Conservation (phyloP, 2,113 vertebrate species). For the Hippocampus guttulatus region DNA sequence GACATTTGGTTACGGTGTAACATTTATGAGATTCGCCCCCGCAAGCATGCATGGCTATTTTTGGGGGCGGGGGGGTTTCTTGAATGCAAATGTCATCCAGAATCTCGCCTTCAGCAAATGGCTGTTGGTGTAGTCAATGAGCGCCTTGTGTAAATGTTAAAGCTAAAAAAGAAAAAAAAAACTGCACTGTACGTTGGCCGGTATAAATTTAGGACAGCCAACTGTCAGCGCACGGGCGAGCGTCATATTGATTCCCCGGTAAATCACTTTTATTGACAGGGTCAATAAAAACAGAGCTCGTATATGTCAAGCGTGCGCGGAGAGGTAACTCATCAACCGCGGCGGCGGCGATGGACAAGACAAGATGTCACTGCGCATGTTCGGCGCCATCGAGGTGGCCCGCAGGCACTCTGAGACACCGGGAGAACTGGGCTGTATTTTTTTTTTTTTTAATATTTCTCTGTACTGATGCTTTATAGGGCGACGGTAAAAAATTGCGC, state of each 20-base stretch:
- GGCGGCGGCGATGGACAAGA: slow-evolving; percentile 1
- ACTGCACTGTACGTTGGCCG: neutral
- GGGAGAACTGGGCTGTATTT: neutral
- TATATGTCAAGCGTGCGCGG: neutral
- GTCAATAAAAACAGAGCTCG: slow-evolving; percentile 10
- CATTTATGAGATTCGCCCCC: neutral
- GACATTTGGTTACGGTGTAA: neutral
- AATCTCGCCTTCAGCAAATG: neutral
- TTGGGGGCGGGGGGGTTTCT: neutral
- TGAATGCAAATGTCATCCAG: neutral
- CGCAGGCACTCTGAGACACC: neutral
- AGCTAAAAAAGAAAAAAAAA: neutral
- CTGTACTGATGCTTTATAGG: neutral
- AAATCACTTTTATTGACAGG: slow-evolving; percentile 14
- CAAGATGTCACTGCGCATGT: neutral
- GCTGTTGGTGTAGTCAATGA: neutral
- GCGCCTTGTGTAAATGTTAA: neutral
- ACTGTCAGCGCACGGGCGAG: neutral
- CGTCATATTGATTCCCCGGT: slow-evolving; percentile 3
- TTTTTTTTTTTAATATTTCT: neutral
- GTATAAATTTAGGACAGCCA: neutral
- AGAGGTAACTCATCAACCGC: slow-evolving; percentile 1
- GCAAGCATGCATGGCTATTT: neutral
- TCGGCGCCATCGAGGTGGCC: neutral
- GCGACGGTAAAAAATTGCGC: neutral